A percentile compares a stretch with the other conserved stretches of the same genome.
These are phyloP conservation scores for Sminthurides bifidus DNA, from an alignment of 1,140 invertebrate genomes.

Conservation along the genomic window DNA sequence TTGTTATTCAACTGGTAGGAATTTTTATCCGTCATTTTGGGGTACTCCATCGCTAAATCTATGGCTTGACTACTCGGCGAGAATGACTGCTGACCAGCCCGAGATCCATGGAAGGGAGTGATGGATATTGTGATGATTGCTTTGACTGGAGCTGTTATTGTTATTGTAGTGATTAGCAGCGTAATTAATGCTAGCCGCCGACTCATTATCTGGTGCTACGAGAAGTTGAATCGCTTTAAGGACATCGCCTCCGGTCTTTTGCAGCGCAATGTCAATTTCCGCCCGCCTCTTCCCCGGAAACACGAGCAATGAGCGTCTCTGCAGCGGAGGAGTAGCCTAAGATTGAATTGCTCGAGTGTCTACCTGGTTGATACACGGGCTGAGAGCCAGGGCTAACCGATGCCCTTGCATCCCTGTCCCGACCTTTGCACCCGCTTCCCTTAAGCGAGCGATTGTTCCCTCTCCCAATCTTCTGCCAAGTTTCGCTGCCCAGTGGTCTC, in stretches of 20 bases:
- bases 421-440: background rate
- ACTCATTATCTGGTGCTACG: slow-evolving; percentile 11
- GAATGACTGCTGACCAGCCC: background rate
- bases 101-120: too few relatives aligned
- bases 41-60: slow-evolving; percentile 25
- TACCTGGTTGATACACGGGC: slow-evolving; percentile 7
- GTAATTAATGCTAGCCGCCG: slow-evolving; percentile 8
- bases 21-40: slow-evolving; percentile 25
- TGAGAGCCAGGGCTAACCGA: slow-evolving; percentile 2
- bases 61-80: slow-evolving; percentile 9
- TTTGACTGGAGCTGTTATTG: slow-evolving; percentile 3
- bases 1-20: background rate
- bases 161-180: too few relatives aligned
- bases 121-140: slow-evolving; percentile 1
- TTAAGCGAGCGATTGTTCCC: background rate
- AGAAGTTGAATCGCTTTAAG: slow-evolving; percentile 81
- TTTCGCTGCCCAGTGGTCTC: slow-evolving; percentile 22
- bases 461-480: background rate
- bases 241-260: slow-evolving; percentile 63
- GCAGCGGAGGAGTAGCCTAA: slow-evolving; percentile 35
- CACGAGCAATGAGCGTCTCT: slow-evolving; percentile 60
- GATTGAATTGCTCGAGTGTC: background rate
- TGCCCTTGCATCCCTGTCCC: background rate
- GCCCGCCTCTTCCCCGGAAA: slow-evolving; percentile 70
- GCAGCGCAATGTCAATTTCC: slow-evolving; percentile 68